Percentiles rank a stretch among this genome's conserved stretches.
These are phyloP conservation scores for Pycnomerus fuliginosus DNA, from an alignment of 2,888 invertebrate species.

Conservation along the genomic window DNA sequence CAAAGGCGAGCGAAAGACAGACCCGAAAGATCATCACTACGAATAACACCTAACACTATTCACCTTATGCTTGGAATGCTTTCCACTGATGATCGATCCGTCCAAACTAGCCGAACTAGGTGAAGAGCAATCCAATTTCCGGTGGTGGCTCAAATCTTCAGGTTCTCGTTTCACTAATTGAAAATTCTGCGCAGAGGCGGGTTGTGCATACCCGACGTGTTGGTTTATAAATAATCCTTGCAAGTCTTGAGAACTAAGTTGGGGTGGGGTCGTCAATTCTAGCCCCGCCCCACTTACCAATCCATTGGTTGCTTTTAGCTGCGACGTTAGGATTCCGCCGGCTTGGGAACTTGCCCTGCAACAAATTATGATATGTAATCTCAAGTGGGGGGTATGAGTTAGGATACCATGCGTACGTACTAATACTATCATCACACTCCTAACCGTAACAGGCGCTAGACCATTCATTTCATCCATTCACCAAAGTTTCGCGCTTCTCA, in stretches of 20 bases:
- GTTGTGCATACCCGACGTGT: slow-evolving; percentile 61
- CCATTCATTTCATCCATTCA: slow-evolving; percentile 22
- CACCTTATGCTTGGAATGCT: slow-evolving; percentile 61
- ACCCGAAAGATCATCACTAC: slow-evolving; percentile 12
- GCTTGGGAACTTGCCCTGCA: slow-evolving; percentile 53
- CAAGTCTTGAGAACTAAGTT: slow-evolving; percentile 62
- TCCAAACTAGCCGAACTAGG: slow-evolving; percentile 53
- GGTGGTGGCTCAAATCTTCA: slow-evolving; percentile 72
- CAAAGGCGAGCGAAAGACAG: slow-evolving; percentile 15
- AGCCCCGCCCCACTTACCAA: slow-evolving; percentile 68
- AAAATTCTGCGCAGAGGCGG: slow-evolving; percentile 59
- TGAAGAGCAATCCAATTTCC: slow-evolving; percentile 65
- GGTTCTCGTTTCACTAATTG: slow-evolving; percentile 78
- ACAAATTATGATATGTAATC: slow-evolving; percentile 46
- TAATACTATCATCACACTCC: background rate
- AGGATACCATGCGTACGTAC: background rate
- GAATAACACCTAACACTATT: slow-evolving; percentile 26
- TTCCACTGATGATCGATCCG: slow-evolving; percentile 61
- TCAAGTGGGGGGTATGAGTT: slow-evolving; percentile 7
- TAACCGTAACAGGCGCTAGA: slow-evolving; percentile 10
- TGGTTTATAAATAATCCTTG: slow-evolving; percentile 60
- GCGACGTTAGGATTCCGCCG: slow-evolving; percentile 63
- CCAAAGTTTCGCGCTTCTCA: too few relatives aligned
- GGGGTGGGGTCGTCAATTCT: slow-evolving; percentile 55
- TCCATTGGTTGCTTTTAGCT: slow-evolving; percentile 70